Evolutionary conservation across 2,797 vertebrate species (phyloP), one percentile per base, ranked within the genome.

Genomic region (Pygocentrus nattereri): DNA sequence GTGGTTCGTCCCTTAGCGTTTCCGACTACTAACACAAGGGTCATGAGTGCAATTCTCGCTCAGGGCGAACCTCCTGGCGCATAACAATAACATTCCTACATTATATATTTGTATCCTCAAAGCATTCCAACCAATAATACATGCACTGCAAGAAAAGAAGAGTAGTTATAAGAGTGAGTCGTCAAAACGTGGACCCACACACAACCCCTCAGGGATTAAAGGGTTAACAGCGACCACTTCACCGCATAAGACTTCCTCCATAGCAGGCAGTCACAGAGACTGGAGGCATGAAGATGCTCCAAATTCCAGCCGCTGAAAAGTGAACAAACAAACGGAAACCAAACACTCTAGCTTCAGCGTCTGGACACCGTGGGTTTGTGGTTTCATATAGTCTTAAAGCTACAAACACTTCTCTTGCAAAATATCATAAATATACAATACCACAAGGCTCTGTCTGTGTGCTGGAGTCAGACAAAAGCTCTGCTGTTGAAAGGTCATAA

Each of bases 401-500:
- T 52, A 38, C 19, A 58, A 58, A 30, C 11, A 23, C 34, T 72
- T 18, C 11, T 10, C 2, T 41, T 38, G 44, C 72, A 8, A 21
- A 59, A 31, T 25, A 19, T 11, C 30, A 12, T 58, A 74, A 73
- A 73, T 31, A 74, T 59, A 41, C n/a, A n/a, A 21, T 13, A 34
- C 49, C 70, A 34, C 70, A 58, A 54, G 30, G 19, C 11, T 2
- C 30, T 73, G 50, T 34, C 70, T 54, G 25, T 73, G 50, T 56
- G 70, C 50, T 38, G 70, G 25, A 30, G 47, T 31, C 44, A 30
- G 47, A 71, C 69, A 71, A 71, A 71, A 71, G 69, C 68, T 27
- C 69, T 52, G 27, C 7, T 54, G 70, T 72, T 72, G 30, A 72
- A 56, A 54, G 31, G 50, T 1, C 19, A n/a, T 54, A 72, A 72